Conservation (phyloP, 1,140 invertebrate genomes). For the Eriocheir sinensis region DNA sequence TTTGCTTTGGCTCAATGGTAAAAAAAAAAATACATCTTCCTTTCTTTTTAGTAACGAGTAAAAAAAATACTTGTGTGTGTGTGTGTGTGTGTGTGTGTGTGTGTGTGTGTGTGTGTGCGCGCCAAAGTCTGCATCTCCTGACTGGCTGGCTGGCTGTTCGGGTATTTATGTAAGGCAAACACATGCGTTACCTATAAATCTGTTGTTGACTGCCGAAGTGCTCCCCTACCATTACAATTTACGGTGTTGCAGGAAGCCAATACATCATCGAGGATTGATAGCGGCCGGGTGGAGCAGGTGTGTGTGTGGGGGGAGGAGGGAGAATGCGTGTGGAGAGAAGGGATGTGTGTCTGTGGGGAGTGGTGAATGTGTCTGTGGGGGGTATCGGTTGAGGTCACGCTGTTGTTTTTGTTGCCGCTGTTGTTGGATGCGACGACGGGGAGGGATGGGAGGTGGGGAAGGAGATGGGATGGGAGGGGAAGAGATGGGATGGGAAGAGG, state of each 20-base stretch:
- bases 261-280: not conserved
- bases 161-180: conserved; percentile 41
- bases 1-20: too few relatives aligned
- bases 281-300: not conserved
- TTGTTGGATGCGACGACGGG: not conserved
- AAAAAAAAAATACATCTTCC: too few relatives aligned
- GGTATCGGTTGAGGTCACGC: not conserved
- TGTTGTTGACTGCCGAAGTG: conserved; percentile 1
- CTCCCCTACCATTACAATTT: conserved; percentile 24
- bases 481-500: too few relatives aligned
- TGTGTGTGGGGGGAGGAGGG: not conserved
- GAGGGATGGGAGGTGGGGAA: too few relatives aligned
- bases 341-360: not conserved
- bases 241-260: not conserved
- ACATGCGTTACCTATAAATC: conserved; percentile 30
- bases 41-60: too few relatives aligned
- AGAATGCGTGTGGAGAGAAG: too few relatives aligned
- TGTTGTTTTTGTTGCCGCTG: not conserved
- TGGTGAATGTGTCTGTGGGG: not conserved
- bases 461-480: too few relatives aligned
- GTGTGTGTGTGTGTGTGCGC: conserved; percentile 32
- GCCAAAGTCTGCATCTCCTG: not conserved
- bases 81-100: not conserved
- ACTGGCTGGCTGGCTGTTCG: too few relatives aligned
- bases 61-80: too few relatives aligned